Evolutionary conservation across 2,113 vertebrate species (phyloP).

Genomic region (Agapornis roseicollis): DNA sequence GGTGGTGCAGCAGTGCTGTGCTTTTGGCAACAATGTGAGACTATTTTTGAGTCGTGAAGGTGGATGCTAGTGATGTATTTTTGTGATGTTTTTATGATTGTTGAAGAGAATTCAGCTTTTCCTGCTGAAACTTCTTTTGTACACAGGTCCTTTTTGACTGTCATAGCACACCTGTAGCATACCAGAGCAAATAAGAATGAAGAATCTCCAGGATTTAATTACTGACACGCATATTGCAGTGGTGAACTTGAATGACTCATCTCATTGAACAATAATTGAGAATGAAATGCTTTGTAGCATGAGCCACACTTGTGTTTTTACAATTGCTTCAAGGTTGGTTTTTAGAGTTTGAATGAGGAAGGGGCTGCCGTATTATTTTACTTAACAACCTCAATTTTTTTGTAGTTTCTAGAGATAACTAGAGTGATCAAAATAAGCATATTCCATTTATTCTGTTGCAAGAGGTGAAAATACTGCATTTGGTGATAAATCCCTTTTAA

Average conservation of each 20-base stretch:
- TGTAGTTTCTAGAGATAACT: background rate
- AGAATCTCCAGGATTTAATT: constrained; percentile 10
- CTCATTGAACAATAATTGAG: background rate
- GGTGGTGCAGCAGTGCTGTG: background rate
- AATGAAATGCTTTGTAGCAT: background rate
- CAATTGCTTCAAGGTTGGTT: background rate
- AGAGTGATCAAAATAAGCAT: background rate
- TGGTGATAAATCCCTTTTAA: background rate
- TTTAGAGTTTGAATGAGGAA: background rate
- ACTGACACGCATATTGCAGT: background rate
- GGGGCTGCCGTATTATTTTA: background rate
- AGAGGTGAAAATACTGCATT: background rate
- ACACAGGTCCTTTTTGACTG: background rate
- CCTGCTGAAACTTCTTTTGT: background rate
- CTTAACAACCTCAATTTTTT: background rate
- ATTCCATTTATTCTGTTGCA: background rate
- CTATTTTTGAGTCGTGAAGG: background rate
- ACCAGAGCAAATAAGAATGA: background rate
- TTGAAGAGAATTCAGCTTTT: background rate
- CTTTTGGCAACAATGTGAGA: background rate
- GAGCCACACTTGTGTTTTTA: background rate
- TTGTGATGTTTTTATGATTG: background rate
- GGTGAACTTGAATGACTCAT: background rate
- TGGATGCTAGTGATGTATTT: background rate
- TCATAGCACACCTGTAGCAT: background rate